Evolutionary conservation across 2,113 vertebrate genomes (phyloP).

Genomic region (Pseudorhombus dupliciocellatus): DNA sequence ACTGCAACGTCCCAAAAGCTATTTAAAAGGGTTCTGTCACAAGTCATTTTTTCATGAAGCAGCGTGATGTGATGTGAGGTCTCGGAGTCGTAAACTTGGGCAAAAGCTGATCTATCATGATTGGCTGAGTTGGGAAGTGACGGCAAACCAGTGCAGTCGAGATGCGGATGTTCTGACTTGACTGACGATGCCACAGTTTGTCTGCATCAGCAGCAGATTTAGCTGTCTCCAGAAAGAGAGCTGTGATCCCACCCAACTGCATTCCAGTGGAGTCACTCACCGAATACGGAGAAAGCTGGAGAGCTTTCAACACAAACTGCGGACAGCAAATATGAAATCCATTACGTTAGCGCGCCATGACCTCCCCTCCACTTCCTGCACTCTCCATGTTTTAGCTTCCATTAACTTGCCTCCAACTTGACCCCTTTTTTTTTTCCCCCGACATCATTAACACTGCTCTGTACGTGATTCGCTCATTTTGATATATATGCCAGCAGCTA

Average conservation of each 20-base stretch:
- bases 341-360: neutral
- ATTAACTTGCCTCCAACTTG: neutral
- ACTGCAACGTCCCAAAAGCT: no score
- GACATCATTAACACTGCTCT: no score
- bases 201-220: neutral
- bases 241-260: neutral
- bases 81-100: neutral
- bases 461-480: no score
- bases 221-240: neutral
- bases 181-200: slow-evolving; percentile 6
- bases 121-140: neutral
- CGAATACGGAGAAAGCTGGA: neutral
- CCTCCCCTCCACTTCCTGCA: neutral
- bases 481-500: no score
- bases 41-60: neutral
- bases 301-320: neutral
- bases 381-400: neutral
- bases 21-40: neutral
- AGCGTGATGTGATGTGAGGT: neutral
- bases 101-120: neutral
- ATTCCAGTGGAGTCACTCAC: neutral
- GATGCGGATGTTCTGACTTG: neutral
- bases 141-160: neutral
- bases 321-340: neutral
- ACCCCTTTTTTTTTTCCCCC: no score